Conservation (phyloP, 2,888 invertebrate genomes). For the Rotaria socialis region DNA sequence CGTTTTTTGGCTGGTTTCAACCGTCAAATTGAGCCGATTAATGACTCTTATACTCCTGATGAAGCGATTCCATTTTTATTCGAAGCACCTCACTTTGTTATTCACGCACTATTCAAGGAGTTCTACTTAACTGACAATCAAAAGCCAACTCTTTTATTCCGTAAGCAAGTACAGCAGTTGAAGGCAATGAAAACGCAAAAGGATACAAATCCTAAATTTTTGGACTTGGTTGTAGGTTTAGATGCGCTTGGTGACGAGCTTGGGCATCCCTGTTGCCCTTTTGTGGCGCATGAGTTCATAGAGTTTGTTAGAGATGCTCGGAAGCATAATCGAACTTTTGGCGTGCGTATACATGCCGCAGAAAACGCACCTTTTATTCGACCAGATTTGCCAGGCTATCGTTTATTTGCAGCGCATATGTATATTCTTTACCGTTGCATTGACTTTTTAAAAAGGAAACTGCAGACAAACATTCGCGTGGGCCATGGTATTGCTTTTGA, state of each 20-base stretch:
- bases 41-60: background rate
- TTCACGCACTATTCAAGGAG: background rate
- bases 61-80: background rate
- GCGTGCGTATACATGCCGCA: background rate
- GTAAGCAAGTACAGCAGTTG: background rate
- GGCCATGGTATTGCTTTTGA: background rate
- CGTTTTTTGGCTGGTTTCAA: background rate
- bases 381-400: background rate
- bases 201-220: background rate
- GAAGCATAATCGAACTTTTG: background rate
- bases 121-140: background rate
- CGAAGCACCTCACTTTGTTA: background rate
- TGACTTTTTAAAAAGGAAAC: background rate
- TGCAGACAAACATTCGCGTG: background rate
- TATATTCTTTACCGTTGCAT: constrained; percentile 8
- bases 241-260: background rate
- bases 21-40: background rate
- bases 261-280: background rate
- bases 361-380: background rate
- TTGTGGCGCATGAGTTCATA: background rate
- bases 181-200: background rate
- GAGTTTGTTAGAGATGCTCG: background rate
- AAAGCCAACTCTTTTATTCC: background rate
- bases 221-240: background rate
- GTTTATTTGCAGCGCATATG: background rate